Base-by-base conservation (phyloP, 2,888 invertebrate species). In the Latrodectus hesperus region DNA sequence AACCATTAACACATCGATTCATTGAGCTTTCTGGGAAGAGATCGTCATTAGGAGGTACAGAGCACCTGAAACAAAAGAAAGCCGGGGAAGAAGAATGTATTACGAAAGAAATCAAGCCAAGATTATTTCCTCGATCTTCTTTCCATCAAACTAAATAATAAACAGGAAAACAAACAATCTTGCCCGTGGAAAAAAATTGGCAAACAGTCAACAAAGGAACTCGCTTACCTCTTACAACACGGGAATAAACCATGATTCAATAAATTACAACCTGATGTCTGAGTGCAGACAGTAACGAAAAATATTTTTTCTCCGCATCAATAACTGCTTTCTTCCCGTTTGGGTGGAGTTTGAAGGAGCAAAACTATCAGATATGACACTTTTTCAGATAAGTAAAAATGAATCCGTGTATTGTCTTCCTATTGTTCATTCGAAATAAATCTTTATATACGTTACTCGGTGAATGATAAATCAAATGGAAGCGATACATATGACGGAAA, bases 191-290 rank as follows among this genome's bases (percentile, higher is more conserved):
- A 52, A 51, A 17, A 16, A 68, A 68, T 65, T 73, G 80, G 72
- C 80, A 80, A 72, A 16, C 51, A 60, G 60, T 80, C 80, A 73
- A 22, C 80, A 26, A 49, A 10, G n/a, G 60, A 52, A 17, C 60
- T 79, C 38, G 70, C 51, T 49, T 38, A 16, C 38, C 55, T 17
- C 55, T 75, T 16, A 12, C 17, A 10, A 9, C 67, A 51, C 10
- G 11, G 11, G 16, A 65, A 14, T 38, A 71, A 71, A 79, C 60
- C 64, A 26, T 52, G 64, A 73, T 72, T 80, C 80, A 60, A 80
- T 80, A 73, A 73, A 80, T 80, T 65, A 51, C 52, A n/a, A 60
- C 60, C 14, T 11, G 14, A 16, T 60, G 60, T n/a, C 12, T 60
- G 14, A 16, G n/a, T n/a, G 6, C n/a, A 12, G 12, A 16, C n/a